These are phyloP conservation scores for Ahaetulla prasina DNA, from an alignment of 2,113 vertebrate genomes.

Conservation along the genomic window DNA sequence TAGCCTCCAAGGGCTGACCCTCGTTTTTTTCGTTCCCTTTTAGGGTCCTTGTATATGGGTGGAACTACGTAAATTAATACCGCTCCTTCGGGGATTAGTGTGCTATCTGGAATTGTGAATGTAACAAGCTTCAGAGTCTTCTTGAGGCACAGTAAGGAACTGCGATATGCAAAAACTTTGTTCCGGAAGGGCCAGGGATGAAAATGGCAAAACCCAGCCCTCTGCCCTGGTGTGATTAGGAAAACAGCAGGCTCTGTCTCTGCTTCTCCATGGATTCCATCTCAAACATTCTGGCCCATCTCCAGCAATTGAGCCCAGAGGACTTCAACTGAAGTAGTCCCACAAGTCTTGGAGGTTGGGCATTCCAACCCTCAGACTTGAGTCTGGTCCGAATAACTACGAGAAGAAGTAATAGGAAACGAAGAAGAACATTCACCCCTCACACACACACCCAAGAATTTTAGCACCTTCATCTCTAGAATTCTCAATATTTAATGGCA, in stretches of 20 bases:
- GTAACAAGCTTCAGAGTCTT: neutral
- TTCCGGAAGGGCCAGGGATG: neutral
- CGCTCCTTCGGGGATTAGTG: neutral
- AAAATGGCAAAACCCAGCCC: neutral
- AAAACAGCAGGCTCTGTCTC: neutral
- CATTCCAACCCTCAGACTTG: neutral
- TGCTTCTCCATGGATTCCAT: neutral
- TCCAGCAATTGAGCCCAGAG: neutral
- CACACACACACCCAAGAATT: neutral
- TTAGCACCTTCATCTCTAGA: constrained; percentile 29
- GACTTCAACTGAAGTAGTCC: neutral
- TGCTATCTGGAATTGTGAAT: neutral
- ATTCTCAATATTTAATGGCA: constrained; percentile 15
- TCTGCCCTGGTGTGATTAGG: neutral
- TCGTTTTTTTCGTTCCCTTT: neutral
- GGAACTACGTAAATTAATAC: neutral
- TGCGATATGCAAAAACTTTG: neutral
- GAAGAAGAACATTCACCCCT: neutral
- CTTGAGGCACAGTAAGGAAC: neutral
- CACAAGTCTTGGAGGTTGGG: neutral
- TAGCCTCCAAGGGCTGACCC: neutral
- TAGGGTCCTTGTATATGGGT: neutral
- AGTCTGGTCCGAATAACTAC: neutral
- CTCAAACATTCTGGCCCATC: neutral
- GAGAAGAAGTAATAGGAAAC: neutral